These are phyloP conservation scores for Sturnus vulgaris DNA, from an alignment of 2,113 vertebrate species.

Conservation along the genomic window DNA sequence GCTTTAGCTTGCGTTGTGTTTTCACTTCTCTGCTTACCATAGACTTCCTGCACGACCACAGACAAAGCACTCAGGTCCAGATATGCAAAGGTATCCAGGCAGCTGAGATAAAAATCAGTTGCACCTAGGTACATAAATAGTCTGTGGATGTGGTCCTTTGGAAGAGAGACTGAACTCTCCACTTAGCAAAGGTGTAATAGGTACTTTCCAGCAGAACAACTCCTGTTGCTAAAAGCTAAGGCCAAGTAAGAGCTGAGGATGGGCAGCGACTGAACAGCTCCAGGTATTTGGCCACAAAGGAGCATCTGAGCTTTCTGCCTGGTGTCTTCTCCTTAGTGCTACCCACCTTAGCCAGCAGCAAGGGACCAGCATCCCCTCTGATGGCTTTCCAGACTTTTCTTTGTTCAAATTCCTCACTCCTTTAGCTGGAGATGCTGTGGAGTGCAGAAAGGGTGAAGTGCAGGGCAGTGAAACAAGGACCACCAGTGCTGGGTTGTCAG, in stretches of 20 bases:
- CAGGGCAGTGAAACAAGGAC: background rate
- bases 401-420: background rate
- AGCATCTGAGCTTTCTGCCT: background rate
- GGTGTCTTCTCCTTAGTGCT: background rate
- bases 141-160: background rate
- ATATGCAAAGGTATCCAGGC: background rate
- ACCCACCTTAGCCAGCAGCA: background rate
- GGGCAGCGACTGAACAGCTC: background rate
- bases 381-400: background rate
- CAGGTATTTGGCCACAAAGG: background rate
- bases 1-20: background rate
- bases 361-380: background rate
- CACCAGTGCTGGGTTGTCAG: background rate
- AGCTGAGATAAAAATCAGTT: conserved; percentile 28
- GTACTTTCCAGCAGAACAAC: background rate
- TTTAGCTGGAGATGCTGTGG: background rate
- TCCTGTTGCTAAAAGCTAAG: background rate
- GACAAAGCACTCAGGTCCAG: conserved; percentile 1
- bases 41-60: conserved; percentile 32
- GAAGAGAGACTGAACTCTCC: background rate
- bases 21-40: conserved; percentile 6
- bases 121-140: background rate
- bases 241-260: background rate
- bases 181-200: background rate
- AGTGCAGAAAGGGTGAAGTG: background rate